Evolutionary conservation across 1,140 invertebrate genomes (phyloP).

Genomic region (Lasioglossum albipes): DNA sequence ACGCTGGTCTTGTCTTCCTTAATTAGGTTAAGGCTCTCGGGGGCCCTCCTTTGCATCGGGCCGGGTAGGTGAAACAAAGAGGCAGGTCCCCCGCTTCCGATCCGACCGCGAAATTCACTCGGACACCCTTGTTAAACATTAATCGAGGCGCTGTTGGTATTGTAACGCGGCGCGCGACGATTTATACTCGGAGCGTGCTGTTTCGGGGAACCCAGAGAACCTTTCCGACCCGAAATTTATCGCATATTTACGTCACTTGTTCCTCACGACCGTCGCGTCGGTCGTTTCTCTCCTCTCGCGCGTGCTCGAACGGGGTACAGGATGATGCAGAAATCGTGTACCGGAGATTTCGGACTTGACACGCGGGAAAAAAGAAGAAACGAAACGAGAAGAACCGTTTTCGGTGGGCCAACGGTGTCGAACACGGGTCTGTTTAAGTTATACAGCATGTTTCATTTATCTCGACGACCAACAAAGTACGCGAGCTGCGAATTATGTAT

Average conservation of each 20-base stretch:
- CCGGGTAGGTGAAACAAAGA: neutral
- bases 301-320: neutral
- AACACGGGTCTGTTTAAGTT: conserved; percentile 4
- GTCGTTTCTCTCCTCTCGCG: neutral
- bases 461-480: neutral
- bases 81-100: conserved; percentile 37
- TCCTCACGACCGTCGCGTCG: conserved; percentile 21
- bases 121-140: conserved; percentile 47
- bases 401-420: neutral
- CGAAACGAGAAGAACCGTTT: too few species aligned
- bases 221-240: conserved; percentile 34
- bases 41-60: conserved; percentile 19
- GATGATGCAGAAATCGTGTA: neutral
- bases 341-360: neutral
- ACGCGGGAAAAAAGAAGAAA: neutral
- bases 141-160: conserved; percentile 45
- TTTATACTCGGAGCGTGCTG: conserved; percentile 12
- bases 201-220: neutral
- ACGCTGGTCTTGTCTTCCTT: conserved; percentile 63
- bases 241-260: conserved; percentile 36
- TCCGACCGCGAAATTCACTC: conserved; percentile 44
- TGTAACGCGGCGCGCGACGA: conserved; percentile 23
- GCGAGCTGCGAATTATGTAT: neutral
- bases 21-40: conserved; percentile 66
- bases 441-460: conserved; percentile 6